Conservation (phyloP, 1,140 invertebrate species). For the Medauroidea extradentata region DNA sequence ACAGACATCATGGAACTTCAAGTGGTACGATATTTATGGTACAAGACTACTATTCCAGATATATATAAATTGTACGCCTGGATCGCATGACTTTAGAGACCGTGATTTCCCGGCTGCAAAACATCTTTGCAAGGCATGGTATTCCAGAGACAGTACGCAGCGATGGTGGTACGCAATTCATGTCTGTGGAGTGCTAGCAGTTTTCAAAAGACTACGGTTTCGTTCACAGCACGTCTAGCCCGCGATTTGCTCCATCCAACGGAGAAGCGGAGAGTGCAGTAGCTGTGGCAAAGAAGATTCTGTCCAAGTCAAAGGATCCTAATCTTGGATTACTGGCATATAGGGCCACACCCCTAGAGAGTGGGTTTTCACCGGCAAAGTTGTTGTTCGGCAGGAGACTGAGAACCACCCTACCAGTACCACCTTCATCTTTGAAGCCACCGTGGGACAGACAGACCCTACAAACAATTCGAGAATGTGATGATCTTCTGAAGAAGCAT, state of each 20-base stretch:
- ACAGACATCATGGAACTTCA: background rate
- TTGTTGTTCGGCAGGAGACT: background rate
- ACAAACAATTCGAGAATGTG: no score
- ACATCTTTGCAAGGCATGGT: background rate
- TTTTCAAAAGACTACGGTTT: no score
- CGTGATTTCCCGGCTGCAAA: background rate
- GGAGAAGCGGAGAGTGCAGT: background rate
- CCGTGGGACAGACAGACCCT: no score
- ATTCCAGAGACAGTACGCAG: background rate
- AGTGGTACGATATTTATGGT: background rate
- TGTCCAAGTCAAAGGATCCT: background rate
- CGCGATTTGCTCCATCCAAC: background rate
- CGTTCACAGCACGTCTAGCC: background rate
- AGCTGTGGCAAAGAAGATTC: background rate
- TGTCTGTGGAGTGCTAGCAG: background rate
- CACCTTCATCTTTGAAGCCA: no score
- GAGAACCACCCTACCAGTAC: background rate
- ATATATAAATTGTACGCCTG: background rate
- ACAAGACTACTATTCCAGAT: background rate
- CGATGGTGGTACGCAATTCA: constrained; percentile 4
- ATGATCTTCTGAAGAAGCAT: no score
- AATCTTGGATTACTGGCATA: background rate
- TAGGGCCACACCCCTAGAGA: background rate
- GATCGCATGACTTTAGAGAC: background rate
- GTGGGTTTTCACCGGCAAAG: background rate